Conservation (phyloP, 2,888 invertebrate genomes). For the Aphodius granarius region DNA sequence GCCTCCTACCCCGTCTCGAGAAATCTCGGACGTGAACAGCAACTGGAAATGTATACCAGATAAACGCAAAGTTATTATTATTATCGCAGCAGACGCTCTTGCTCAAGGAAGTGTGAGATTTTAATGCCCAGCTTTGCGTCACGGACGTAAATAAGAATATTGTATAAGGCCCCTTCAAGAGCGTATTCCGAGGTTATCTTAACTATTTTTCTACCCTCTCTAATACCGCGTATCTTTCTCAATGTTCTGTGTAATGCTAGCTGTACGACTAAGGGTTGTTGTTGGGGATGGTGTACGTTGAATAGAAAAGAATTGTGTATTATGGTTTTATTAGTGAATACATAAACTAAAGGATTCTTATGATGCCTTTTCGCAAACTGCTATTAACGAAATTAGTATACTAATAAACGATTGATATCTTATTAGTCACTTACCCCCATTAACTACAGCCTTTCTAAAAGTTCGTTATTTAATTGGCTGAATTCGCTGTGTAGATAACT, state of each 20-base stretch:
- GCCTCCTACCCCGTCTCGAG: background rate
- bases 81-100: background rate
- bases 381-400: background rate
- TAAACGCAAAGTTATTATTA: background rate
- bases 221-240: background rate
- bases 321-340: background rate
- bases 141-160: conserved; percentile 6
- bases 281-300: background rate
- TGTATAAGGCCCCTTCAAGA: conserved; percentile 8
- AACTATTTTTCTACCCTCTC: background rate
- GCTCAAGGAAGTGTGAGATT: background rate
- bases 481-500: too few species aligned
- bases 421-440: too few species aligned
- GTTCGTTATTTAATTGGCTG: too few species aligned
- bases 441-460: too few species aligned
- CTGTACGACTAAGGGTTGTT: background rate
- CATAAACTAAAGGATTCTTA: background rate
- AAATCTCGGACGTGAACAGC: background rate
- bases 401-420: conserved; percentile 3
- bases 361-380: background rate
- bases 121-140: background rate
- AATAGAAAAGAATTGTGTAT: background rate
- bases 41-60: conserved; percentile 12
- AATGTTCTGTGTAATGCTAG: background rate
- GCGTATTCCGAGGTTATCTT: background rate